phyloP scores from a whole-genome alignment of 2,113 vertebrate genomes.

The Leucosticte australis region DNA sequence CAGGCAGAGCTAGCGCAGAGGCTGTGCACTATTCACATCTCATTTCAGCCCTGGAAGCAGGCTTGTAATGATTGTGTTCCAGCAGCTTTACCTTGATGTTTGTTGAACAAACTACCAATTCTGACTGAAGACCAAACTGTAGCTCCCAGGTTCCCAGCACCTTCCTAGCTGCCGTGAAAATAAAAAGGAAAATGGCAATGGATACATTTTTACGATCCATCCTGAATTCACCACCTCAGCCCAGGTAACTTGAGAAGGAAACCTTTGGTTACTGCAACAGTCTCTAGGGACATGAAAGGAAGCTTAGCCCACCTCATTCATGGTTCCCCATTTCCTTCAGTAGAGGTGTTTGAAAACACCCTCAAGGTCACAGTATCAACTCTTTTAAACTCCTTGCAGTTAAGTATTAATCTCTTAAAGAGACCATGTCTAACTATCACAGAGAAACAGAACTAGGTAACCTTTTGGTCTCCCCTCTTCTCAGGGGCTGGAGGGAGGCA shows the following conservation, averaged over 20 bases:
- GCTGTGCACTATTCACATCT: not conserved
- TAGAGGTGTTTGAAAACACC: not conserved
- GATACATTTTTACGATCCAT: not conserved
- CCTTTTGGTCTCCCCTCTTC: not conserved
- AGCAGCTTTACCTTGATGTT: not conserved
- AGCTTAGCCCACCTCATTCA: not conserved
- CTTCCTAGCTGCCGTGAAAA: not conserved
- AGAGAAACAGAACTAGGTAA: not conserved
- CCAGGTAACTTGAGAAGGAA: not conserved
- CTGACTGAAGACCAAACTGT: not conserved
- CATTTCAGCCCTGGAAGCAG: not conserved
- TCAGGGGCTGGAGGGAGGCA: not conserved
- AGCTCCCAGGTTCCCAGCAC: not conserved
- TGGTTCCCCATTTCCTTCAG: not conserved
- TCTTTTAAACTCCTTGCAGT: not conserved
- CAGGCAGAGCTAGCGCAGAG: not conserved
- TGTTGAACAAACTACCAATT: not conserved
- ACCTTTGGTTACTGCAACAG: not conserved
- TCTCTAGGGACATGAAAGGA: not conserved
- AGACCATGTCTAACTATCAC: not conserved
- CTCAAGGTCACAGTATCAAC: accelerated
- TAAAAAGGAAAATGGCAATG: not conserved
- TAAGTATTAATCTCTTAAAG: not conserved
- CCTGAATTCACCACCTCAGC: not conserved
- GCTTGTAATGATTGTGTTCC: not conserved